Evolutionary conservation across 2,888 invertebrate genomes (phyloP), one percentile per base, ranked within the genome.

Genomic region (Hypomecis atomaria): DNA sequence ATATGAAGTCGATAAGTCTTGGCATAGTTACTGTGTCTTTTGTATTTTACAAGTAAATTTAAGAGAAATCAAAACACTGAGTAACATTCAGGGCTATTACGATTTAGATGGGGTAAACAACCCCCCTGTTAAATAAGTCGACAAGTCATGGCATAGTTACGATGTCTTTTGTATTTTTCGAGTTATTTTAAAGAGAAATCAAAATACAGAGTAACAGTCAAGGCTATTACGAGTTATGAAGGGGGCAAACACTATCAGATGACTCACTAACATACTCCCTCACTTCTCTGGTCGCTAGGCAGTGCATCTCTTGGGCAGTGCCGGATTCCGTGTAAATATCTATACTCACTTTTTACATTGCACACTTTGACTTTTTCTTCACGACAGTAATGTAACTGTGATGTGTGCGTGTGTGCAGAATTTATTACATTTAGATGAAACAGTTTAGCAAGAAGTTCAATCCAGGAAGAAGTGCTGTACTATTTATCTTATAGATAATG

Each of bases 261-360:
- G 50, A 66, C 70, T 86, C 88, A 89, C 89, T 91, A 89, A 91
- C 87, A 84, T 80, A 73, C 82, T 73, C 78, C 83, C 80, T 86
- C 88, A 89, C 90, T 90, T 88, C 83, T 88, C 79, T 84, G 78
- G 78, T 81, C 84, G 90, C 93, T 95, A 97, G 97, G 97, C 97
- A 93, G 96, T 97, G 97, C 97, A 96, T 95, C 96, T 96, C 88
- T 96, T 97, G 97, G 97, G 96, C 94, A 96, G 96, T 94, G 95
- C 95, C 93, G 96, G 97, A 95, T 94, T 95, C 93, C 96, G 96
- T 95, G 96, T 97, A 97, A 97, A 96, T 96, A 96, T 96, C 80
- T 81, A 75, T 73, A 79, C 75, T 81, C 75, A 84, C 77, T 88
- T 88, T 85, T 87, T 90, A 87, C 87, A 86, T 85, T 89, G 91